Conservation (phyloP, 2,797 vertebrate species). For the Xyrichtys novacula region DNA sequence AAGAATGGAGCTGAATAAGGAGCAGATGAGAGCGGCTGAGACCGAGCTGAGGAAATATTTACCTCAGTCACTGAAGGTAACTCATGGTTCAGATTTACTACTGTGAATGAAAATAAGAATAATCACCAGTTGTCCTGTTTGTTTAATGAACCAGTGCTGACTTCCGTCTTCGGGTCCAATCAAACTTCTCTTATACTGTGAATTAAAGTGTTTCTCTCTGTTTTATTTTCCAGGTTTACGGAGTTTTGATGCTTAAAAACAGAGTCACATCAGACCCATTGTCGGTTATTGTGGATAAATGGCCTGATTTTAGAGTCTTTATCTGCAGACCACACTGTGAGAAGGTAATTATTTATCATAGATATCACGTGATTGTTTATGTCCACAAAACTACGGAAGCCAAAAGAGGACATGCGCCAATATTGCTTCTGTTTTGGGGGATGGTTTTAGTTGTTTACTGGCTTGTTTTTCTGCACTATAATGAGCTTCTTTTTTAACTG, state of each 20-base stretch:
- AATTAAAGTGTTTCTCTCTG: not conserved
- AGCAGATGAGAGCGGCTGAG: constrained; percentile 41
- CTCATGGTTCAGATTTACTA: not conserved
- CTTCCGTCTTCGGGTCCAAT: too few relatives aligned
- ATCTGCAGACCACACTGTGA: constrained; percentile 48
- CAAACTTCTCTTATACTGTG: constrained; percentile 2
- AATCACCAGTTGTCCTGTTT: too few relatives aligned
- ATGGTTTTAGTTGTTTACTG: too few relatives aligned
- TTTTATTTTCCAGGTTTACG: constrained; percentile 61
- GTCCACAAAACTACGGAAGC: too few relatives aligned
- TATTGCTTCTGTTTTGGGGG: too few relatives aligned
- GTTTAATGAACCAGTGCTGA: too few relatives aligned
- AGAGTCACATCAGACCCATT: constrained; percentile 40
- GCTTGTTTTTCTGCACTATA: too few relatives aligned
- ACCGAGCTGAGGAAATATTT: constrained; percentile 21
- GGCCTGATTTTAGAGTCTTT: constrained; percentile 68
- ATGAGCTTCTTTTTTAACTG: not conserved
- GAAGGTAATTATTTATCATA: constrained; percentile 41
- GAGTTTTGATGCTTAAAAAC: constrained; percentile 51
- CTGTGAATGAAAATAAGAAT: too few relatives aligned
- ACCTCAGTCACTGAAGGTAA: constrained; percentile 49
- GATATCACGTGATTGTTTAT: too few relatives aligned
- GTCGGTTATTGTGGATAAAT: constrained; percentile 62
- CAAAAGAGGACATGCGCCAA: too few relatives aligned
- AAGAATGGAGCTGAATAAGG: constrained; percentile 47